Base-by-base conservation (phyloP, 2,888 invertebrate species). In the Actias luna region DNA sequence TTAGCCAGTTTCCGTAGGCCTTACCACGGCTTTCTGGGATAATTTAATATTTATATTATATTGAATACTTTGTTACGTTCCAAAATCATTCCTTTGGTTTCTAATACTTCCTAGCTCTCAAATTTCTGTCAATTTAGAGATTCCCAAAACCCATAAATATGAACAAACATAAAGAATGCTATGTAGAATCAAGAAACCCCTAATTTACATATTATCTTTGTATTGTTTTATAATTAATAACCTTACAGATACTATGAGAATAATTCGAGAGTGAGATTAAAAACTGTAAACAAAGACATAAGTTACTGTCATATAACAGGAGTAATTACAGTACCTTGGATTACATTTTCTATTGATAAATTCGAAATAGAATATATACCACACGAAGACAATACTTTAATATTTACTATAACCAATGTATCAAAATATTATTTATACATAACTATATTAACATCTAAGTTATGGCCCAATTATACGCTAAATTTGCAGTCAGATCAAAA, bases 261-360 rank as follows among this genome's bases (percentile, higher is more conserved):
- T 70, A 90, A 88, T 69, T 27, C 76, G 2, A 89, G 80, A 71
- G 83, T 87, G 0, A 92, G 88, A 80, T 36, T 89, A 27, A 87
- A 82, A 72, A 68, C 70, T 46, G 58, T 84, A 14, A 83, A 83
- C 66, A 91, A 86, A 75, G 91, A 92, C 65, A 90, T 92, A 14
- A 75, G 82, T 68, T 90, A 78, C 59, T 90, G 87, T 66, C 87
- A 86, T 25, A 78, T 92, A 67, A 64, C 69, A 50, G 92, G 92
- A 35, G 90, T 92, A 0, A 86, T 92, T 58, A 91, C 89, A 5
- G 83, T 88, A 10, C 84, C 91, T 1, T 90, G 89, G 89, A 75
- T 92, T 67, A 50, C 75, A 36, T 83, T 92, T 71, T 92, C 92
- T 12, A 71, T 76, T 22, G 81, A 91, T 5, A 82, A 83, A 63